A percentile compares a stretch with the other conserved stretches of the same genome.
These are phyloP conservation scores for Lepidotrigona ventralis DNA, from an alignment of 1,140 invertebrate genomes.

Conservation along the genomic window DNA sequence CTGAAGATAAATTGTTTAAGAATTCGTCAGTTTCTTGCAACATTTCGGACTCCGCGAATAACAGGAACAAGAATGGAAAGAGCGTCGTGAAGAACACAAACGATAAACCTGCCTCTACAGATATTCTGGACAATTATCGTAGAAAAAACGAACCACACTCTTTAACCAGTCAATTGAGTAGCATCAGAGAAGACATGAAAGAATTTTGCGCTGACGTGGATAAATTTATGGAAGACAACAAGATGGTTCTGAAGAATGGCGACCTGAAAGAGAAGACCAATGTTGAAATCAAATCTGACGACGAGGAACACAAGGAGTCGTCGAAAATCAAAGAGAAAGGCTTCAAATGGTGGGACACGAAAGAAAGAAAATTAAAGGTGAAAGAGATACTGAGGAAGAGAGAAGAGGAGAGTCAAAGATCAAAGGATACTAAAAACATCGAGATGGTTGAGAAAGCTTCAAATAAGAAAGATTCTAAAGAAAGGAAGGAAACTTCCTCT, in stretches of 20 bases:
- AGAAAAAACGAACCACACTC: conserved; percentile 10
- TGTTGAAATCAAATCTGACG: not conserved
- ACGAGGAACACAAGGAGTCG: not conserved
- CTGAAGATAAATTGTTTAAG: not conserved
- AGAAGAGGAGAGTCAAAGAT: conserved; percentile 13
- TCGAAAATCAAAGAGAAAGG: conserved; percentile 2
- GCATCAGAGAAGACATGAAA: conserved; percentile 66
- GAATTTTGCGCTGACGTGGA: conserved; percentile 60
- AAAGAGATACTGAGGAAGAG: conserved; percentile 28
- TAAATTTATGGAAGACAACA: conserved; percentile 63
- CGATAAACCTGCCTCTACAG: not conserved
- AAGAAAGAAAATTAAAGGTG: conserved; percentile 36
- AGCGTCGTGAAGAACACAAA: not conserved
- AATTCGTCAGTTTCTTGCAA: conserved; percentile 37
- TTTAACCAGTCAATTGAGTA: conserved; percentile 48
- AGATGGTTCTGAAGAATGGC: conserved; percentile 61
- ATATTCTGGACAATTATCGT: conserved; percentile 30
- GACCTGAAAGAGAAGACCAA: conserved; percentile 35
- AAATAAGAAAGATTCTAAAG: not conserved
- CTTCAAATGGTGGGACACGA: conserved; percentile 39
- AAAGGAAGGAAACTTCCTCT: not conserved
- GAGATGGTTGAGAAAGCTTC: not conserved
- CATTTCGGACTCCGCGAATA: not conserved
- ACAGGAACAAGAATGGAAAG: not conserved
- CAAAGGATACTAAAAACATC: not conserved